Evolutionary conservation across 2,888 invertebrate species (phyloP).

Genomic region (Phaedon cochleariae): DNA sequence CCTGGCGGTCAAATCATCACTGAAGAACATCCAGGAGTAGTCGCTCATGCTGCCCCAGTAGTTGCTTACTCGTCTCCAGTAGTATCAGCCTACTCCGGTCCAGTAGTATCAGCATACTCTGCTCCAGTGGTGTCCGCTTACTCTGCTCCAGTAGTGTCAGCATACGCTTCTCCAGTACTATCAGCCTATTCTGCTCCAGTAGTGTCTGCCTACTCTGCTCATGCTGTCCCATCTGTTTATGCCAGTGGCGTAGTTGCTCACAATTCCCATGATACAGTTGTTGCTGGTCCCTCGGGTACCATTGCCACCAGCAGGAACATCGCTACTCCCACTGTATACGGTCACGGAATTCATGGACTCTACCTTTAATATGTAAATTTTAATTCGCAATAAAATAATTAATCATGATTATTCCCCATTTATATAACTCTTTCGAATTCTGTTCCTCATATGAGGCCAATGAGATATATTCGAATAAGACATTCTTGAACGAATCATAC

Average conservation of each 20-base stretch:
- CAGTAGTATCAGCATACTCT: constrained; percentile 22
- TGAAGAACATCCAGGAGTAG: constrained; percentile 38
- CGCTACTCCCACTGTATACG: constrained; percentile 35
- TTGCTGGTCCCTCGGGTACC: constrained; percentile 51
- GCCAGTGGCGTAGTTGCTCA: constrained; percentile 31
- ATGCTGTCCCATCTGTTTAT: constrained; percentile 32
- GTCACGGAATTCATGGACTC: constrained; percentile 27
- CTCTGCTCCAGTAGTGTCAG: constrained; percentile 25
- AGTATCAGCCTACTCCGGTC: constrained; percentile 30
- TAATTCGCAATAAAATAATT: constrained; percentile 6
- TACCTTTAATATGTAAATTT: constrained; percentile 15
- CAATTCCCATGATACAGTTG: constrained; percentile 29
- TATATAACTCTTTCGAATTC: too few relatives aligned
- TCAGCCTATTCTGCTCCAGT: constrained; percentile 33
- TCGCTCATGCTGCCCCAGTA: constrained; percentile 38
- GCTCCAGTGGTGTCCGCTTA: constrained; percentile 33
- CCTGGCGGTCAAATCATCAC: constrained; percentile 51
- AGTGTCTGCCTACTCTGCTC: constrained; percentile 25
- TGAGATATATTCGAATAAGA: too few relatives aligned
- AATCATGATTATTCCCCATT: too few relatives aligned
- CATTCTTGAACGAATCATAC: too few relatives aligned
- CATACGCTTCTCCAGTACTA: constrained; percentile 29
- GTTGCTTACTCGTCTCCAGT: constrained; percentile 31
- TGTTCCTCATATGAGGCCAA: too few relatives aligned
- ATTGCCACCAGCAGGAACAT: constrained; percentile 44